A percentile compares a stretch with the other conserved stretches of the same genome.
Evolutionary conservation across 2,888 invertebrate species (phyloP).

Genomic region (Hirtodrosophila confusa): DNA sequence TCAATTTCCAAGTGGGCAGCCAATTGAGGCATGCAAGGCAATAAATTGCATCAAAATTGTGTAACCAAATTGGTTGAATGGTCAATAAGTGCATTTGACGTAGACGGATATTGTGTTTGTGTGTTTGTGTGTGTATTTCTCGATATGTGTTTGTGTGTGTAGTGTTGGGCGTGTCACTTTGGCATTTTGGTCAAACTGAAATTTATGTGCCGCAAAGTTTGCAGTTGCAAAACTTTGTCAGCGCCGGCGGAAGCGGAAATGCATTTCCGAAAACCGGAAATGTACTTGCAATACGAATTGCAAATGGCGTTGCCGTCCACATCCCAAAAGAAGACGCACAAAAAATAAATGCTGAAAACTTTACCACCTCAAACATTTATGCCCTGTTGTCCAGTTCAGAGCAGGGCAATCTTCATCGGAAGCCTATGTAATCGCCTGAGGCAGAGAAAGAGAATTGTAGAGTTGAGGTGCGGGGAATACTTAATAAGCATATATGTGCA

Average conservation of each 20-base stretch:
- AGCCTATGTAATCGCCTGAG: slow-evolving; percentile 2
- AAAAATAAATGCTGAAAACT: slow-evolving; percentile 10
- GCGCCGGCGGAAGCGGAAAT: slow-evolving; percentile 71
- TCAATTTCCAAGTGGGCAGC: slow-evolving; percentile 57
- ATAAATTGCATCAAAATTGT: slow-evolving; percentile 72
- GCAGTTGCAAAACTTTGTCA: slow-evolving; percentile 48
- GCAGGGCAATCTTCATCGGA: slow-evolving; percentile 2
- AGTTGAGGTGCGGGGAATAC: background rate
- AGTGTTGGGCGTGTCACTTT: slow-evolving; percentile 24
- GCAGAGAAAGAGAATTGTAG: background rate
- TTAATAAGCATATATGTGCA: slow-evolving; percentile 45
- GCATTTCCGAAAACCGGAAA: slow-evolving; percentile 77
- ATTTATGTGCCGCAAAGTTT: slow-evolving; percentile 61
- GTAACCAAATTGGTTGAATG: slow-evolving; percentile 78
- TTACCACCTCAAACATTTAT: slow-evolving; percentile 34
- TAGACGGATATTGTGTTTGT: slow-evolving; percentile 26
- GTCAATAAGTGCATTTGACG: slow-evolving; percentile 71
- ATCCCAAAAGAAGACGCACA: background rate
- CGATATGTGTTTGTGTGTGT: slow-evolving; percentile 9
- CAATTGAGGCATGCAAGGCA: slow-evolving; percentile 54
- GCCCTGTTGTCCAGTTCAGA: slow-evolving; percentile 9
- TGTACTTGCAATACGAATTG: slow-evolving; percentile 71
- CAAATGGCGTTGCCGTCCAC: slow-evolving; percentile 46
- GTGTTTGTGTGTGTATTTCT: background rate
- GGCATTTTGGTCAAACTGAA: slow-evolving; percentile 57